phyloP scores from a whole-genome alignment of 1,140 invertebrate genomes.

The Ceratina calcarata region DNA sequence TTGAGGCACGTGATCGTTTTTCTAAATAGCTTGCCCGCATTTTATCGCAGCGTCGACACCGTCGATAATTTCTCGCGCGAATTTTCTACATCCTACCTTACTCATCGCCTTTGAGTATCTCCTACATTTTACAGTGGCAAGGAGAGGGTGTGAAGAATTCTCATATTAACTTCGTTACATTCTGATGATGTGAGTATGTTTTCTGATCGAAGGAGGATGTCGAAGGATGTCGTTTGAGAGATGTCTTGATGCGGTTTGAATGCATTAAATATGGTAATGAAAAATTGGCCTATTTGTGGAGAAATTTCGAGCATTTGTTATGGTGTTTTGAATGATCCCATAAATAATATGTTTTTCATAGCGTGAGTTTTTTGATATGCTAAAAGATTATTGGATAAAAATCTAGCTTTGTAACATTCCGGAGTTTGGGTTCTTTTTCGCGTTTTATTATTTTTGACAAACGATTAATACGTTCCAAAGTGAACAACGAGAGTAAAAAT shows the following conservation, averaged over 20 bases:
- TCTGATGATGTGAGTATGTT: no score
- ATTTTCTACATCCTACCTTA: neutral
- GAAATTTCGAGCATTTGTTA: neutral
- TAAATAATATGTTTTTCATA: neutral
- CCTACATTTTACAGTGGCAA: neutral
- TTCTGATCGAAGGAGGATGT: neutral
- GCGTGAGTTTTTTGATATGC: neutral
- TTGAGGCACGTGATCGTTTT: slow-evolving; percentile 50
- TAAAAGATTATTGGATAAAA: neutral
- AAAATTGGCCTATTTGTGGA: no score
- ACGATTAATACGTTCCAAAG: no score
- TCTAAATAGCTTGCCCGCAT: neutral
- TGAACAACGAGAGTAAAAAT: no score
- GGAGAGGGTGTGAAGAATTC: no score
- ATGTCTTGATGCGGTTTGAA: no score
- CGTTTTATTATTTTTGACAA: no score
- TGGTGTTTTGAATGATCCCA: neutral
- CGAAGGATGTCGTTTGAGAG: neutral
- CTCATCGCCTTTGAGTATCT: neutral
- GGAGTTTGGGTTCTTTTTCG: no score
- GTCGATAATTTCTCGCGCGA: neutral
- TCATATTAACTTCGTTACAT: no score
- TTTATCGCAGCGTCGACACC: neutral
- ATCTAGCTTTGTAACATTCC: no score
- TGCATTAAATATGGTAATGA: no score